A percentile compares a stretch with the other conserved stretches of the same genome.
phyloP scores from a whole-genome alignment of 2,797 vertebrate genomes.

The Tadarida brasiliensis region DNA sequence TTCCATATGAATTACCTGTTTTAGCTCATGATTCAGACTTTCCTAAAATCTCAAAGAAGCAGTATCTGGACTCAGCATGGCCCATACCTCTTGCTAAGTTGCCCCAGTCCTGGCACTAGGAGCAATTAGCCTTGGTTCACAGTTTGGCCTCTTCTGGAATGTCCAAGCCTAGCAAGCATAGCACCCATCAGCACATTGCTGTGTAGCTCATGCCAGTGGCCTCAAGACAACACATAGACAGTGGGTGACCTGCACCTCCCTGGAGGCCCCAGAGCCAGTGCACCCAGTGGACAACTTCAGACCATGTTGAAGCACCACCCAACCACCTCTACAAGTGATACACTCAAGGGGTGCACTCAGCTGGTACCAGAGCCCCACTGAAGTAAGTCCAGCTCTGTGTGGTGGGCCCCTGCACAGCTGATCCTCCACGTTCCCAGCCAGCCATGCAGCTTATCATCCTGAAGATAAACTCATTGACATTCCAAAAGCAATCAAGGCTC shows the following conservation, averaged over 20 bases:
- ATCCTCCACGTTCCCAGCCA: background rate
- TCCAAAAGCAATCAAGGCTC: background rate
- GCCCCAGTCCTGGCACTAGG: background rate
- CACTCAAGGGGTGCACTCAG: background rate
- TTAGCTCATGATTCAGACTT: background rate
- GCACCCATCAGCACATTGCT: background rate
- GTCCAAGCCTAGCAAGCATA: background rate
- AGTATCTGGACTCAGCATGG: background rate
- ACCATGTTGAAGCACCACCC: background rate
- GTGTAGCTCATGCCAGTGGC: background rate
- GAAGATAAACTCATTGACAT: background rate
- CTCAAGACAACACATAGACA: background rate
- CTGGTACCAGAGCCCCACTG: background rate
- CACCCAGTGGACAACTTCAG: background rate
- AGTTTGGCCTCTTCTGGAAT: background rate
- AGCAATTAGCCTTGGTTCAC: background rate
- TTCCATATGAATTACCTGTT: background rate
- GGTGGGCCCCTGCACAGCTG: background rate
- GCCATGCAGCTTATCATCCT: background rate
- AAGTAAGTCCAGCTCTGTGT: background rate
- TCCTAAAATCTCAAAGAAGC: background rate
- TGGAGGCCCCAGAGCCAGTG: background rate
- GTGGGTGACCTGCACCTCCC: background rate
- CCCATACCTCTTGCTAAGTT: background rate
- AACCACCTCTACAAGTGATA: background rate